phyloP scores from a whole-genome alignment of 2,113 vertebrate genomes.

The Gadus macrocephalus region DNA sequence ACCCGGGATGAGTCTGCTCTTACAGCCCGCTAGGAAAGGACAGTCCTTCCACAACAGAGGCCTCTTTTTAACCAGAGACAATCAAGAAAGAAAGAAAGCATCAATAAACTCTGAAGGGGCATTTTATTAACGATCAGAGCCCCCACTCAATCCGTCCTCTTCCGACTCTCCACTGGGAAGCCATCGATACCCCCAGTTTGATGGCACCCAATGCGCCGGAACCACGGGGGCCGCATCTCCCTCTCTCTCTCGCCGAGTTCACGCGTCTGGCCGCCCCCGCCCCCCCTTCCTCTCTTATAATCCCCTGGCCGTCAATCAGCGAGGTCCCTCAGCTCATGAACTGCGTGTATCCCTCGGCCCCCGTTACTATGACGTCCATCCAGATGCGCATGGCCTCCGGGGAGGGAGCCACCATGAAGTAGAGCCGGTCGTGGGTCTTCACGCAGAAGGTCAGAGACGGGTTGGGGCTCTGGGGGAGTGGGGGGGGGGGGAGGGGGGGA shows the following conservation, averaged over 20 bases:
- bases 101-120: too few species aligned
- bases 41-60: too few species aligned
- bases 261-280: not conserved
- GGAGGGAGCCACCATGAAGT: constrained; percentile 93
- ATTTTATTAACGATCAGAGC: too few species aligned
- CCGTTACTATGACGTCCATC: constrained; percentile 88
- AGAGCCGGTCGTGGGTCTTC: constrained; percentile 95
- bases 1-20: too few species aligned
- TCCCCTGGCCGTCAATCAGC: not conserved
- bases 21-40: too few species aligned
- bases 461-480: constrained; percentile 83
- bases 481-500: not conserved
- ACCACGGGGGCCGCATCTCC: not conserved
- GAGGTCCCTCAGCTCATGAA: constrained; percentile 82
- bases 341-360: constrained; percentile 95
- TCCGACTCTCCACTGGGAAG: too few species aligned
- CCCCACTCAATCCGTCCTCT: too few species aligned
- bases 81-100: not conserved
- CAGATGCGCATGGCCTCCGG: constrained; percentile 92
- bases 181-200: too few species aligned
- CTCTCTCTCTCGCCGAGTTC: not conserved
- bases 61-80: too few species aligned
- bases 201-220: not conserved
- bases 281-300: not conserved
- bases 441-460: constrained; percentile 92